Base-by-base conservation (phyloP, 2,113 vertebrate genomes). In the Girardinichthys multiradiatus region DNA sequence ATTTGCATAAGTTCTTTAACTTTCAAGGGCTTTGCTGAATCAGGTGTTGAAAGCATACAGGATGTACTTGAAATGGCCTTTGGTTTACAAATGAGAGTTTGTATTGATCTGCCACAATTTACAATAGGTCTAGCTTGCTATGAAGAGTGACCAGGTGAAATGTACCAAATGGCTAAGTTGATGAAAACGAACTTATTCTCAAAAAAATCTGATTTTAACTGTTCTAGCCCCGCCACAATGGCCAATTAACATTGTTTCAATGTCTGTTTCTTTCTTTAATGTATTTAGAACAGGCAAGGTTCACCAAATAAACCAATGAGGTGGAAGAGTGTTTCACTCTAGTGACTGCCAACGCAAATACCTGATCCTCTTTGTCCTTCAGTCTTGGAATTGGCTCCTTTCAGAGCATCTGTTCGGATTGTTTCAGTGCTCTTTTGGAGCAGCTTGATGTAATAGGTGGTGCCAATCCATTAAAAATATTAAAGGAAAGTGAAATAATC, bases 61-160 rank as follows among this genome's bases (percentile, higher is more conserved):
- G 57, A 61, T 62, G 70, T 39, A 7, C 73, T 85, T 58, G 37
- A 63, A 64, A 24, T 60, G 65, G 63, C 77, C 74, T 77, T 79
- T 70, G n/a, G 68, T 13, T n/a, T 64, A 63, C 26, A 69, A 58
- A 54, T 70, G 39, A 28, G 35, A 64, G 29, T 39, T 26, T 64
- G 51, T 28, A 35, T 21, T 74, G 19, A 76, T 68, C 48, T 58
- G 63, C 68, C 57, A 54, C 17, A 48, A 1, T 21, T 48, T 48
- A 48, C 19, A 24, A 54, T n/a, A 54, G 2, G n/a, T 54, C 21
- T 24, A 54, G 8, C 21, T 24, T n/a, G 19, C 48, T 51, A n/a
- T 51, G 48, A 54, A 54, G 48, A 51, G 19, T 24, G 48, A n/a
- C 21, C 24, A n/a, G 48, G 10, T n/a, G 48, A 54, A 54, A 8